Conservation (phyloP, 1,140 invertebrate species). For the Drosophila kepulauana region DNA sequence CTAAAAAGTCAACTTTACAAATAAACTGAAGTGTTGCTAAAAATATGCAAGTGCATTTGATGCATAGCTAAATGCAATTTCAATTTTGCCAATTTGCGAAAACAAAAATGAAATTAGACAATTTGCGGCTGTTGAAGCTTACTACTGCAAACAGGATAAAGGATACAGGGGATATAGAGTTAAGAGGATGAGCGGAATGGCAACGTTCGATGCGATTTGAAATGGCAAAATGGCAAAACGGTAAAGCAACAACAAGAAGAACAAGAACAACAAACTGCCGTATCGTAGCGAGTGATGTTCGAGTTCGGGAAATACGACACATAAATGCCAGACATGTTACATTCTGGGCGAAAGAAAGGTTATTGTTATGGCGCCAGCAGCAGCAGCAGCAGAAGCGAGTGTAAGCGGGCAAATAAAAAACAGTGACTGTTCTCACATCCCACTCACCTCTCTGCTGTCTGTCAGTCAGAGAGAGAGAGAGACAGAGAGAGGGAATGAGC, state of each 20-base stretch:
- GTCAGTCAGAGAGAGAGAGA: neutral
- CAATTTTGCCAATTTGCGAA: slow-evolving; percentile 33
- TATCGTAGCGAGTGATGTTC: slow-evolving; percentile 26
- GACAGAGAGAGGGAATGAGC: neutral
- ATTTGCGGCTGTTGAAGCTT: slow-evolving; percentile 34
- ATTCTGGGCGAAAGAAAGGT: slow-evolving; percentile 70
- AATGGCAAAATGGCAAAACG: slow-evolving; percentile 16
- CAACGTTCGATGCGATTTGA: slow-evolving; percentile 24
- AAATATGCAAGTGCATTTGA: neutral
- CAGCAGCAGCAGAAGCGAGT: slow-evolving; percentile 32
- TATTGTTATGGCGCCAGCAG: slow-evolving; percentile 74
- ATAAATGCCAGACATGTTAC: slow-evolving; percentile 81
- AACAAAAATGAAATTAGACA: slow-evolving; percentile 46
- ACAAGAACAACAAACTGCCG: neutral
- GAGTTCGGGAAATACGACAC: slow-evolving; percentile 41
- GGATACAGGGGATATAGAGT: neutral
- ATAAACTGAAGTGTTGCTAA: neutral
- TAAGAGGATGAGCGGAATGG: neutral
- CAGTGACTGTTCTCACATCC: slow-evolving; percentile 29
- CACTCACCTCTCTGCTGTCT: neutral
- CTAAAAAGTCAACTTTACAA: neutral
- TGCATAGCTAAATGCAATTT: slow-evolving; percentile 33
- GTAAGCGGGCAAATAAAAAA: slow-evolving; percentile 65
- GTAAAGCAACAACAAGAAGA: no score
- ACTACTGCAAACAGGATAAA: neutral